Evolutionary conservation across 2,797 vertebrate genomes (phyloP), one percentile per base, ranked within the genome.

Genomic region (Rousettus madagascariensis): DNA sequence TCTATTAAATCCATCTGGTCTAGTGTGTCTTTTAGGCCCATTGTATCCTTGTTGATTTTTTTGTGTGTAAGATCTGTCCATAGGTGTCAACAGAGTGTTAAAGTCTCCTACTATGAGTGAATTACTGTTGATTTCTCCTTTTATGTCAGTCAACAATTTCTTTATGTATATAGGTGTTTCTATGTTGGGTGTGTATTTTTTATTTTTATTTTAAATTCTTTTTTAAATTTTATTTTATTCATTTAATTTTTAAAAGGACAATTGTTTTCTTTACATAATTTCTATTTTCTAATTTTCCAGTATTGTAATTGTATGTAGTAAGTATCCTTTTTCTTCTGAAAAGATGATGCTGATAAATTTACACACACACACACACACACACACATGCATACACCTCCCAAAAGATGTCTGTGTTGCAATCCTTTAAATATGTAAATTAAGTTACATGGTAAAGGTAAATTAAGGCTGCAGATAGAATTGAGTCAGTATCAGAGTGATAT

Each of bases 401-500:
- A 91, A 92, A 91, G 12, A 91, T 86, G 59, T 30, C 36, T 57
- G 92, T 53, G 41, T 87, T 28, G 26, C 90, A 94, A 78, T 85
- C 16, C 38, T 6, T 11, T 5, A 84, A 84, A 77, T 91, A n/a
- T 93, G 33, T 93, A 41, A 93, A 59, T 90, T 78, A 86, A 22
- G 30, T 97, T 71, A 93, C 28, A 89, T 36, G 11, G 59, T 41
- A 93, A 82, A 91, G 19, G 19, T 22, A 41, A 95, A 91, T 75
- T 91, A 93, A 96, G 65, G 26, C 28, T 93, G 6, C 63, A 89
- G 26, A 61, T 91, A 8, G 28, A 91, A 91, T 93, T 96, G 41
- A 68, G n/a, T 43, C 13, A 24, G 15, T 65, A 57, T 38, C 30
- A 86, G n/a, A 82, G 53, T 65, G 16, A 49, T 53, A 84, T 69